Conservation (phyloP, 2,888 invertebrate genomes). For the Lagria hirta region DNA sequence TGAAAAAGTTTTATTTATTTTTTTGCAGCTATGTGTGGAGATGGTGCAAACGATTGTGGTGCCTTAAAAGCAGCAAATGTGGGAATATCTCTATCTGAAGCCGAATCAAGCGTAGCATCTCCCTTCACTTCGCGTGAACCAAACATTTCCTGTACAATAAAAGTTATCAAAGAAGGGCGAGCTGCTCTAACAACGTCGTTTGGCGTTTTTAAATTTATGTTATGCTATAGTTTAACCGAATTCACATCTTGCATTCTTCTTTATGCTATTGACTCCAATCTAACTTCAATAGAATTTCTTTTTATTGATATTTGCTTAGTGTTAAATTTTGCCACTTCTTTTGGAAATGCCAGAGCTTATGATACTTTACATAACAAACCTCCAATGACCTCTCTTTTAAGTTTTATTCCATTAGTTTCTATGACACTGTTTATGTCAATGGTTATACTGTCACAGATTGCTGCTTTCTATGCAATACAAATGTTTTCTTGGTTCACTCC, state of each 20-base stretch:
- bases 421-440: constrained; percentile 58
- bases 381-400: constrained; percentile 59
- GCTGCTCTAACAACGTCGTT: constrained; percentile 96
- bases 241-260: constrained; percentile 87
- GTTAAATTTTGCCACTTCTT: constrained; percentile 64
- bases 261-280: constrained; percentile 67
- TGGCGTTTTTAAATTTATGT: constrained; percentile 98
- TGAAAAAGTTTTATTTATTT: background rate
- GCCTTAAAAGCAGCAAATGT: constrained; percentile 91
- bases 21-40: constrained; percentile 87
- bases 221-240: constrained; percentile 89
- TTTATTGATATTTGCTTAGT: constrained; percentile 67
- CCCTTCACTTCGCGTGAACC: constrained; percentile 87
- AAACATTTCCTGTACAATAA: constrained; percentile 82
- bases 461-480: constrained; percentile 56
- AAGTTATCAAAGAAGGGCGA: constrained; percentile 82
- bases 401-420: constrained; percentile 58
- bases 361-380: constrained; percentile 55
- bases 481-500: constrained; percentile 60
- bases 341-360: constrained; percentile 63
- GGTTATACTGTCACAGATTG: constrained; percentile 55
- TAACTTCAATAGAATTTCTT: constrained; percentile 66
- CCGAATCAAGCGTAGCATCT: constrained; percentile 91
- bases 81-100: constrained; percentile 87
- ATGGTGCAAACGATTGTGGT: constrained; percentile 97